Conservation (phyloP, 2,797 vertebrate genomes). For the Lophotriccus pileatus region DNA sequence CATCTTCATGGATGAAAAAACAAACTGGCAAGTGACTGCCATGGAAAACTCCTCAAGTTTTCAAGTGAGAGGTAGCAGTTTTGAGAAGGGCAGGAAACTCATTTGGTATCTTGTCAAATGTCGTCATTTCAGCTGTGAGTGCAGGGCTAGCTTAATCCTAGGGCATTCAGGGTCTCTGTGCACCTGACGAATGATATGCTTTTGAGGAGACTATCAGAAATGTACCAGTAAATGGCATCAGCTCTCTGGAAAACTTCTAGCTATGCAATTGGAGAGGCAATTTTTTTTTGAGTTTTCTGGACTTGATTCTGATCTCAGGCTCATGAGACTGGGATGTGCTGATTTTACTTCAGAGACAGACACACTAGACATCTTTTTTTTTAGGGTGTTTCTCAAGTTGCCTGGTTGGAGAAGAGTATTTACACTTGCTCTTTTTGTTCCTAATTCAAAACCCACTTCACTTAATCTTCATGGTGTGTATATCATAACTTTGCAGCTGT, state of each 20-base stretch:
- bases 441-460: background rate
- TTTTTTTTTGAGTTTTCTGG: slow-evolving; percentile 21
- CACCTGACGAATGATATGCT: background rate
- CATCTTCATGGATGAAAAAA: background rate
- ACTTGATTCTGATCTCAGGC: background rate
- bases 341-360: background rate
- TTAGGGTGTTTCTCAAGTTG: background rate
- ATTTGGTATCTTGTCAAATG: slow-evolving; percentile 55
- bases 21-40: slow-evolving; percentile 37
- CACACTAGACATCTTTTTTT: background rate
- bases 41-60: background rate
- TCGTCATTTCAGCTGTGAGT: slow-evolving; percentile 57
- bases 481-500: background rate
- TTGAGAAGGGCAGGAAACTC: slow-evolving; percentile 66
- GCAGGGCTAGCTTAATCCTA: slow-evolving; percentile 21
- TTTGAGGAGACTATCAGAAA: slow-evolving; percentile 26
- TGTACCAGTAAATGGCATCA: background rate
- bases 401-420: background rate
- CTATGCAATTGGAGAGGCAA: background rate
- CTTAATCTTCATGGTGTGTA: background rate
- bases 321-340: background rate
- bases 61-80: slow-evolving; percentile 57
- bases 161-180: background rate
- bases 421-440: background rate
- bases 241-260: background rate